phyloP scores from a whole-genome alignment of 2,113 vertebrate genomes.

The Zosterops borbonicus region DNA sequence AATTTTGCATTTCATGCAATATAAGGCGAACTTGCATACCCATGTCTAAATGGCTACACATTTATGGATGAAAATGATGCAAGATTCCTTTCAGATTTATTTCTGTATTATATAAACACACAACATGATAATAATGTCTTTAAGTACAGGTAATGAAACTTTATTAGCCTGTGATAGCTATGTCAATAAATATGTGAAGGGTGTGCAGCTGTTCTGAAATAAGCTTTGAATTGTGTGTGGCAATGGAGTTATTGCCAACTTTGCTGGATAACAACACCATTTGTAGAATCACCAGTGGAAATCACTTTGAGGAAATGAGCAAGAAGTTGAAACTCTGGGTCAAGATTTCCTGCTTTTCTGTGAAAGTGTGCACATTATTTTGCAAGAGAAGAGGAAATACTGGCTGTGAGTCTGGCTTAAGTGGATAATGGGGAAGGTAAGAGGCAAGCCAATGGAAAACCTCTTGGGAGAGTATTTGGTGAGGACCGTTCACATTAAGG shows the following conservation, averaged over 20 bases:
- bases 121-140: background rate
- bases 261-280: background rate
- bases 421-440: background rate
- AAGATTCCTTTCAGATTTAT: slow-evolving; percentile 3
- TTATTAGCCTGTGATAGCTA: slow-evolving; percentile 22
- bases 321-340: background rate
- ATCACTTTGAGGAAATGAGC: background rate
- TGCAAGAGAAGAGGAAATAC: background rate
- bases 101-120: slow-evolving; percentile 1
- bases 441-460: background rate
- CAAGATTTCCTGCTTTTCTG: background rate
- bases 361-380: background rate
- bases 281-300: background rate
- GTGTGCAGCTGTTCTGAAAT: slow-evolving; percentile 31
- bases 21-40: background rate
- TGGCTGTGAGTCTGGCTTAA: background rate
- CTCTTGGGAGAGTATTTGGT: background rate
- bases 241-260: background rate
- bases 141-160: slow-evolving; percentile 54
- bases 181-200: slow-evolving; percentile 44
- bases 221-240: background rate
- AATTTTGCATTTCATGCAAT: background rate
- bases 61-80: background rate
- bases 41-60: background rate
- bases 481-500: background rate